Base-by-base conservation (phyloP, 92 coral and sea anemone species). In the Meandrina meandrites region DNA sequence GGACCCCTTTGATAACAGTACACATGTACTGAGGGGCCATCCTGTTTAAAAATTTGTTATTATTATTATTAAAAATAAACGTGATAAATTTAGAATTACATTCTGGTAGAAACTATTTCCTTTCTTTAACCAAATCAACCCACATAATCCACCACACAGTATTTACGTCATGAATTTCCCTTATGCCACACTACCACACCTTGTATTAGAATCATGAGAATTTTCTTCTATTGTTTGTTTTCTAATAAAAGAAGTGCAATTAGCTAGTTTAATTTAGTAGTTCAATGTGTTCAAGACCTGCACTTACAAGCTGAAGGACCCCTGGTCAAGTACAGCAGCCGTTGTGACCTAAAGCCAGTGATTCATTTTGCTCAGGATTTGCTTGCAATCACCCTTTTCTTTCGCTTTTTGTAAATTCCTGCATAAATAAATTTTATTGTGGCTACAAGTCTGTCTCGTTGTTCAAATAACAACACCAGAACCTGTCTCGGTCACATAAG, bases 191-290 rank as follows among this genome's bases (percentile, higher is more conserved):
- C n/a, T n/a, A n/a, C n/a, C n/a, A n/a, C n/a, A n/a, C n/a, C n/a
- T 40, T 40, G 2, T 45, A 11, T 6, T 28, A 76, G 79, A 76
- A 76, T 76, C 79, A 76, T 36, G 6, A 76, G 79, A 76, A 76
- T 17, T 76, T n/a, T 4, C 79, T 45, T 76, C 79, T 76, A 76
- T 76, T 76, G 79, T 76, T 76, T 76, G 79, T 76, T 45, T 78
- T 40, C 66, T 78, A 51, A n/a, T n/a, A n/a, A 78, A 78, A 78
- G 10, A 27, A 32, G 81, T 48, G 81, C 81, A 51, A 66, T 78
- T 48, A 17, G 3, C 22, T 78, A 78, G n/a, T 40, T 40, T 78
- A 78, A 50, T 50, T 78, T 36, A 78, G 81, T 78, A 22, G 81
- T 50, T 78, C 81, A 78, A 51, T 31, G 37, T 54, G 81, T 78